phyloP scores from a whole-genome alignment of 2,113 vertebrate genomes.

The Pangasianodon gigas region DNA sequence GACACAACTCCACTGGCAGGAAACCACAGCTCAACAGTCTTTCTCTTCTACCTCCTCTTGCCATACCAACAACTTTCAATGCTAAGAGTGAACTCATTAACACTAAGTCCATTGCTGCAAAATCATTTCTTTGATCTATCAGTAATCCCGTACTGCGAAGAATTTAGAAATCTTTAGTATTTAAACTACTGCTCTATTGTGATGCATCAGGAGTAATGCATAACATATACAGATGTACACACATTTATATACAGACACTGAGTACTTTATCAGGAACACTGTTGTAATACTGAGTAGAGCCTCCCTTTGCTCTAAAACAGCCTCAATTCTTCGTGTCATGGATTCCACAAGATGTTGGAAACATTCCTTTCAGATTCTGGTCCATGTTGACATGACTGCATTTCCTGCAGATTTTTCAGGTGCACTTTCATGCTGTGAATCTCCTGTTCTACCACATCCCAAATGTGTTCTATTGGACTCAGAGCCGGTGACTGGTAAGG shows the following conservation, averaged over 20 bases:
- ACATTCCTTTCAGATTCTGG: neutral
- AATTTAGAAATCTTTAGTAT: neutral
- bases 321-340: neutral
- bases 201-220: neutral
- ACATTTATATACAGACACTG: neutral
- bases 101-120: neutral
- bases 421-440: neutral
- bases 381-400: neutral
- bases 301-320: neutral
- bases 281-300: neutral
- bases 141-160: neutral
- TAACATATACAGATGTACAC: neutral
- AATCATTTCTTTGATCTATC: neutral
- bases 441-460: neutral
- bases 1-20: neutral
- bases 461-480: neutral
- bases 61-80: neutral
- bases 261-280: neutral
- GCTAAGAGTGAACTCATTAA: neutral
- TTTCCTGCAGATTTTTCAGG: neutral
- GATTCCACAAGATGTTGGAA: neutral
- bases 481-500: neutral
- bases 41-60: neutral
- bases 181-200: neutral
- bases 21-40: neutral